phyloP scores from a whole-genome alignment of 2,888 invertebrate genomes.

The Orthosia incerta region DNA sequence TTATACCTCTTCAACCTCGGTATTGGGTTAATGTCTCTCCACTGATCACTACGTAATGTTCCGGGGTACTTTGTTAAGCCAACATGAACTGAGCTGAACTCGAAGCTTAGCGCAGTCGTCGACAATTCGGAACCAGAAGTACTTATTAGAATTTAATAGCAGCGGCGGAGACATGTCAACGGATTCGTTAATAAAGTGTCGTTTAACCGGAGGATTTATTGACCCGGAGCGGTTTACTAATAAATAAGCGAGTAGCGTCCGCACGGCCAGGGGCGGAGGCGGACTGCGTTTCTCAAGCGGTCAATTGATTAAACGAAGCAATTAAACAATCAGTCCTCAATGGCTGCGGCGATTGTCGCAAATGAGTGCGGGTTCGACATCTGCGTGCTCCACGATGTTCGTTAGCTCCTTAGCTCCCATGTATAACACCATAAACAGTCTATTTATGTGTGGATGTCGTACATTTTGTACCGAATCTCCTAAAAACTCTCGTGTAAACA shows the following conservation, averaged over 20 bases:
- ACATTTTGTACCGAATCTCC: slow-evolving; percentile 38
- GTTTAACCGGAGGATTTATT: slow-evolving; percentile 85
- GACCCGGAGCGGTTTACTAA: slow-evolving; percentile 81
- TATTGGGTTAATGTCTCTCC: slow-evolving; percentile 41
- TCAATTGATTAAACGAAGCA: slow-evolving; percentile 91
- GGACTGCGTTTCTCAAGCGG: slow-evolving; percentile 85
- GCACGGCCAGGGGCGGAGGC: slow-evolving; percentile 70
- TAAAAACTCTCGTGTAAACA: slow-evolving; percentile 45
- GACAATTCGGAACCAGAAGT: slow-evolving; percentile 47
- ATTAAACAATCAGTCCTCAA: slow-evolving; percentile 90
- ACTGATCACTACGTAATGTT: slow-evolving; percentile 32
- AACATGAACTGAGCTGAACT: slow-evolving; percentile 26
- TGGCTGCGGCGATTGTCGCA: slow-evolving; percentile 86
- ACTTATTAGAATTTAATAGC: slow-evolving; percentile 63
- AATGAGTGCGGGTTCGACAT: slow-evolving; percentile 86
- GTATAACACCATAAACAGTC: slow-evolving; percentile 49
- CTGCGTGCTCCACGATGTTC: slow-evolving; percentile 68
- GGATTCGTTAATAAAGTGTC: slow-evolving; percentile 82
- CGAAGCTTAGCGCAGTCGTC: slow-evolving; percentile 7
- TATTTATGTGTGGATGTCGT: slow-evolving; percentile 51
- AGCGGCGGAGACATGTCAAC: slow-evolving; percentile 60
- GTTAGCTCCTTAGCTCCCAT: slow-evolving; percentile 23
- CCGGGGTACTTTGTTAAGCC: slow-evolving; percentile 17
- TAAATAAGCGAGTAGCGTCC: slow-evolving; percentile 81
- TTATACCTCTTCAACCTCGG: slow-evolving; percentile 15